Percentiles rank a stretch among this genome's conserved stretches.
These are phyloP conservation scores for Thereva unica DNA, from an alignment of 2,888 invertebrate species.

Conservation along the genomic window DNA sequence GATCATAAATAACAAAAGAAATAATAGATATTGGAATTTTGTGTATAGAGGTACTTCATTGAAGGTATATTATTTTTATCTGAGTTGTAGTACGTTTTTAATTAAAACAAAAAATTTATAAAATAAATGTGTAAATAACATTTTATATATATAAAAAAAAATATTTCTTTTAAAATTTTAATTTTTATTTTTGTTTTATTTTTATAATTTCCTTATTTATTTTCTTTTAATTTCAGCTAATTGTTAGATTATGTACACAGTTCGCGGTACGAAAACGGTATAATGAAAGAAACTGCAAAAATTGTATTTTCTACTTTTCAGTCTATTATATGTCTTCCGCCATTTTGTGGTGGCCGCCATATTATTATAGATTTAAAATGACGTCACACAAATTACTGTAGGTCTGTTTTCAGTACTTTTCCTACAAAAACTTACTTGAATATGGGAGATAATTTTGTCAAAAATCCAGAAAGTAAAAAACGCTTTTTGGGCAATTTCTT, in stretches of 20 bases:
- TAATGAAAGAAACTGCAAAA: too few species aligned
- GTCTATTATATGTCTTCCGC: too few species aligned
- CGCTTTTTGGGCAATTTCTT: too few species aligned
- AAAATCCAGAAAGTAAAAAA: too few species aligned
- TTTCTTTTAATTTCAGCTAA: neutral
- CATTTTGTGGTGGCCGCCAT: too few species aligned
- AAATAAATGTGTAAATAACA: slow-evolving; percentile 26
- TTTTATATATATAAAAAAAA: slow-evolving; percentile 22
- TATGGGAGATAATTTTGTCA: too few species aligned
- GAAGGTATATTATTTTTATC: slow-evolving; percentile 27
- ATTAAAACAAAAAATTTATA: slow-evolving; percentile 9
- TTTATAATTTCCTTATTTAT: neutral
- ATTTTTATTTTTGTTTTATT: slow-evolving; percentile 15
- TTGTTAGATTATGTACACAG: neutral
- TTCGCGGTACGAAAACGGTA: too few species aligned
- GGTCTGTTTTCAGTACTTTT: too few species aligned
- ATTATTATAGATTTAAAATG: too few species aligned
- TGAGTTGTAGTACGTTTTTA: neutral
- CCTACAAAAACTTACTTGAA: too few species aligned
- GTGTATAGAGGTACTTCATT: slow-evolving; percentile 7
- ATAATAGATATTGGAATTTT: slow-evolving; percentile 12
- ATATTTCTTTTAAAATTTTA: neutral
- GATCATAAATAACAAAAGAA: slow-evolving; percentile 9
- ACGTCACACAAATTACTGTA: too few species aligned
- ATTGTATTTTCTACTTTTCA: too few species aligned